Evolutionary conservation across 2,888 invertebrate genomes (phyloP).

Genomic region (Pristionchus arcanus): DNA sequence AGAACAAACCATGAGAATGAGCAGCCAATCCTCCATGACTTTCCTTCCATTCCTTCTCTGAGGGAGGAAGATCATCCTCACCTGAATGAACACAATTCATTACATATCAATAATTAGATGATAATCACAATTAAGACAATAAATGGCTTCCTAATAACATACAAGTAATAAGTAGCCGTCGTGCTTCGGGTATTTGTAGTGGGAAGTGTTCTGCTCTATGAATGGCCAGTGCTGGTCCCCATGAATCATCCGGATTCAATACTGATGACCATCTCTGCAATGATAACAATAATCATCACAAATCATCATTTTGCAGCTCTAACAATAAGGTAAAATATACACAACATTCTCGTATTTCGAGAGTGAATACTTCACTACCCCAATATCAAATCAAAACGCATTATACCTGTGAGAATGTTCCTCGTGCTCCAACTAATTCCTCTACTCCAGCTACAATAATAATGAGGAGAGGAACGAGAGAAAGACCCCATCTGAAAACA

Average conservation of each 20-base stretch:
- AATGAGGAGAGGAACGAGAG: slow-evolving; percentile 85
- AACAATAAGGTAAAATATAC: too few species aligned
- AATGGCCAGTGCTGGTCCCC: slow-evolving; percentile 79
- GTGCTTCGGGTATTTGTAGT: slow-evolving; percentile 79
- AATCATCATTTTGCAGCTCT: not conserved
- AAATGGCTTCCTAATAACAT: not conserved
- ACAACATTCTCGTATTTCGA: too few species aligned
- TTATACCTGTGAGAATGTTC: slow-evolving; percentile 75
- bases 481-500: slow-evolving; percentile 86
- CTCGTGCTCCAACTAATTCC: slow-evolving; percentile 79
- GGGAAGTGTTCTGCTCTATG: slow-evolving; percentile 78
- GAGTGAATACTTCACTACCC: too few species aligned
- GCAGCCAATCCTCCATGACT: slow-evolving; percentile 5
- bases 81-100: not conserved
- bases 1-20: not conserved
- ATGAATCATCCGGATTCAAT: slow-evolving; percentile 78
- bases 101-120: not conserved
- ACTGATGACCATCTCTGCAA: slow-evolving; percentile 74
- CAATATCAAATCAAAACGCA: not conserved
- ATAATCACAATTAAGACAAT: not conserved
- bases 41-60: slow-evolving; percentile 46
- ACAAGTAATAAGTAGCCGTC: slow-evolving; percentile 66
- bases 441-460: slow-evolving; percentile 85
- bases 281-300: not conserved
- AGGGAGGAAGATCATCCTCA: slow-evolving; percentile 49